Base-by-base conservation (phyloP, 1,140 invertebrate genomes). In the Nephila pilipes region DNA sequence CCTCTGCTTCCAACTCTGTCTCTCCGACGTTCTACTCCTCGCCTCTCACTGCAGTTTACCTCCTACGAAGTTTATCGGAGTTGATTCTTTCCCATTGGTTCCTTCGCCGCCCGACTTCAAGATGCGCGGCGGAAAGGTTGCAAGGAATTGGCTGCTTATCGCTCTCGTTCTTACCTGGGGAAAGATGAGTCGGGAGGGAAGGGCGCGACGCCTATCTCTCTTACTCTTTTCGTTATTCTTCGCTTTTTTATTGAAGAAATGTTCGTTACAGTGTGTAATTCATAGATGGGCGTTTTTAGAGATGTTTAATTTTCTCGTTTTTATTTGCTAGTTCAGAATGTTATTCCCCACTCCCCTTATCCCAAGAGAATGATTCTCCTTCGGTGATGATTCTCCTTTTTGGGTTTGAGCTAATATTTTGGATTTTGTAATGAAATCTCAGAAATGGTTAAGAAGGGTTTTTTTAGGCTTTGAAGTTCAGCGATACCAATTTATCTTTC, bases 101-200 rank as follows among this genome's bases (percentile, higher is more conserved):
- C 25, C 69, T 75, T 75, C 29, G 29, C 69, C 69, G 32, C 69
- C 69, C 69, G 69, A 75, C 69, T 75, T 75, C 69, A 75, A 75
- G 69, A 75, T 75, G 16, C 29, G 8, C 46, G 16, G 25, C 63
- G 12, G 25, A 18, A 16, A 16, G 69, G 29, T 36, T 75, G 69
- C 69, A 2, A 32, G 4, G 32, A 32, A 16, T 75, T 75, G 69
- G 69, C 69, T 25, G 18, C 29, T 75, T 75, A 75, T 75, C 69
- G 69, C 69, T 18, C 4, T 14, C 3, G 2, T 22, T 60, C 69
- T 75, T 36, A 75, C 69, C 69, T 75, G 25, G 12, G 16, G 69
- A 20, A 32, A 29, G 14, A 18, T 22, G n/a, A 1, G 46, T 46
- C 14, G 58, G 16, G 58, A 60, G 18, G 16, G 16, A 60, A 1